These are phyloP conservation scores for Brachionus paranguensis DNA, from an alignment of 1,140 invertebrate species.

Conservation along the genomic window DNA sequence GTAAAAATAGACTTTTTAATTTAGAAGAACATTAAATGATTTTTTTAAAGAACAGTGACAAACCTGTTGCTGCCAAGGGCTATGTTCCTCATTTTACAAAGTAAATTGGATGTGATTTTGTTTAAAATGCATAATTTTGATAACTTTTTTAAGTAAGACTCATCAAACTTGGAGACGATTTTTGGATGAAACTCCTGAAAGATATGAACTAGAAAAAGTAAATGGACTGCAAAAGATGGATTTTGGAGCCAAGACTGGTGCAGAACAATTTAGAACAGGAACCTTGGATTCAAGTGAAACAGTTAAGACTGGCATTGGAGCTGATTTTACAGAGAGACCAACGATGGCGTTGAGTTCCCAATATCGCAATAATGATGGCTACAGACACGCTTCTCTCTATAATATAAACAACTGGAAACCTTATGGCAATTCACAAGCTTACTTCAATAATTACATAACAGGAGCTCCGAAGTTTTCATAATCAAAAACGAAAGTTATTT, in stretches of 20 bases:
- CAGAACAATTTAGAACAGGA: not conserved
- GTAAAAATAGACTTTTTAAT: not conserved
- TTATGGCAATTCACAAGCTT: slow-evolving; percentile 3
- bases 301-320: slow-evolving; percentile 9
- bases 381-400: slow-evolving; percentile 1
- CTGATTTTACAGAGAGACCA: slow-evolving; percentile 13
- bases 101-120: not conserved
- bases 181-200: slow-evolving; percentile 7
- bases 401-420: slow-evolving; percentile 35
- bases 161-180: not conserved
- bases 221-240: not conserved
- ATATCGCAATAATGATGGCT: slow-evolving; percentile 32
- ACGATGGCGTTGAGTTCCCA: slow-evolving; percentile 17
- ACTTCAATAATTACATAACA: slow-evolving; percentile 35
- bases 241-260: slow-evolving; percentile 1
- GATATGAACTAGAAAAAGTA: not conserved
- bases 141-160: not conserved
- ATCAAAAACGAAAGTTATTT: not conserved
- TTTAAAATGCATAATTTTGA: not conserved
- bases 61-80: slow-evolving; percentile 26
- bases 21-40: not conserved
- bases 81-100: slow-evolving; percentile 34
- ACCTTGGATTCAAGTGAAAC: not conserved
- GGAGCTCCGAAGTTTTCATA: slow-evolving; percentile 39
- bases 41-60: slow-evolving; percentile 1